Conservation (phyloP, 2,113 vertebrate genomes). For the Uria aalge region DNA sequence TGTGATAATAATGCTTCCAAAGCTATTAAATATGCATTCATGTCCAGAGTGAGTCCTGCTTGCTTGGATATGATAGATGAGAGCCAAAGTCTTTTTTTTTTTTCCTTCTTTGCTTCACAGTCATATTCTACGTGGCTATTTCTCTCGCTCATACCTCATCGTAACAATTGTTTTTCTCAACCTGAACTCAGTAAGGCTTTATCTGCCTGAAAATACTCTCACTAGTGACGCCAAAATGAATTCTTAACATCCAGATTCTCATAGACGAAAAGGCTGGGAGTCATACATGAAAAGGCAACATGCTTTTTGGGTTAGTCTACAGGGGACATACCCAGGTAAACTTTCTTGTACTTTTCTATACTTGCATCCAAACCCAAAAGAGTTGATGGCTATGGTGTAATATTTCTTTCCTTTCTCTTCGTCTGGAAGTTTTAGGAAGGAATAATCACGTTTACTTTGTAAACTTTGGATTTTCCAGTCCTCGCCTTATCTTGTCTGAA, state of each 20-base stretch:
- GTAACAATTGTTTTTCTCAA: background rate
- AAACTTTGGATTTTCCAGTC: background rate
- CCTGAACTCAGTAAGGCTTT: background rate
- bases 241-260: background rate
- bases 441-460: background rate
- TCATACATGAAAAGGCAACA: background rate
- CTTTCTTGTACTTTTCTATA: background rate
- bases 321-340: background rate
- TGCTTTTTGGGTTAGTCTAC: background rate
- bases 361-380: background rate
- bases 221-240: background rate
- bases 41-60: background rate
- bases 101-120: background rate
- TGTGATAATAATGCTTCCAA: constrained; percentile 22
- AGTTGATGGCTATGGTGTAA: background rate
- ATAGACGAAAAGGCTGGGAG: background rate
- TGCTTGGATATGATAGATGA: background rate
- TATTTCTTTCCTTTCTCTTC: background rate
- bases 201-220: background rate
- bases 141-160: background rate
- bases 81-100: background rate
- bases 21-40: constrained; percentile 33
- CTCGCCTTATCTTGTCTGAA: background rate
- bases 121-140: background rate
- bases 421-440: background rate